These are phyloP conservation scores for Mionectes olivaceus DNA, from an alignment of 2,797 vertebrate species.

Conservation along the genomic window DNA sequence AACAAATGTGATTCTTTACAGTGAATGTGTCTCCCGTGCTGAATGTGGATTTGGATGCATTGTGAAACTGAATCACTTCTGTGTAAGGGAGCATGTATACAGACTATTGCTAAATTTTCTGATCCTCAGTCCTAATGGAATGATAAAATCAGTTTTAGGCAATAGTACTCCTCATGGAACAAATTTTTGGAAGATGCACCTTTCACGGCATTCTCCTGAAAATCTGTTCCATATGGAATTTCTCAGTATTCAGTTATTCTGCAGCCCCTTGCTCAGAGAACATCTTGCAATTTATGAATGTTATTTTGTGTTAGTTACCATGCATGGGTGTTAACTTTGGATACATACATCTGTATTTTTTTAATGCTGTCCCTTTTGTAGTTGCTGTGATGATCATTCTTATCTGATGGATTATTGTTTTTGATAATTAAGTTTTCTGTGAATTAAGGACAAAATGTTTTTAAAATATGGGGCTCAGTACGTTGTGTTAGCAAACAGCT, in stretches of 20 bases:
- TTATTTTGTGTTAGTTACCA: neutral
- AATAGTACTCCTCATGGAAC: neutral
- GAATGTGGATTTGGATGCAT: neutral
- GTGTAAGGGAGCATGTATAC: neutral
- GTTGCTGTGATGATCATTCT: neutral
- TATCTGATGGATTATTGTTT: neutral
- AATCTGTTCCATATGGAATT: conserved; percentile 31
- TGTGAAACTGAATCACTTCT: neutral
- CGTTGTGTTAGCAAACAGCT: neutral
- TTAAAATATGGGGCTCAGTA: neutral
- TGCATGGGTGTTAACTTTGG: neutral
- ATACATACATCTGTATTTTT: neutral
- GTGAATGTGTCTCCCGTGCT: neutral
- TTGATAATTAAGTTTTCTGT: neutral
- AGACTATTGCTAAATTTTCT: neutral
- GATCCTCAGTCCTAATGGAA: neutral
- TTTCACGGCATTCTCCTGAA: neutral
- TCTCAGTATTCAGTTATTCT: neutral
- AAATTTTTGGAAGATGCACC: neutral
- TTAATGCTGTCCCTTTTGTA: neutral
- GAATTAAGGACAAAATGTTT: neutral
- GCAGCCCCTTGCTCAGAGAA: neutral
- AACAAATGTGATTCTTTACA: neutral
- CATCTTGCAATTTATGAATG: neutral
- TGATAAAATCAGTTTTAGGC: neutral